These are phyloP conservation scores for Anthophora plumipes DNA, from an alignment of 2,888 invertebrate genomes.

Conservation along the genomic window DNA sequence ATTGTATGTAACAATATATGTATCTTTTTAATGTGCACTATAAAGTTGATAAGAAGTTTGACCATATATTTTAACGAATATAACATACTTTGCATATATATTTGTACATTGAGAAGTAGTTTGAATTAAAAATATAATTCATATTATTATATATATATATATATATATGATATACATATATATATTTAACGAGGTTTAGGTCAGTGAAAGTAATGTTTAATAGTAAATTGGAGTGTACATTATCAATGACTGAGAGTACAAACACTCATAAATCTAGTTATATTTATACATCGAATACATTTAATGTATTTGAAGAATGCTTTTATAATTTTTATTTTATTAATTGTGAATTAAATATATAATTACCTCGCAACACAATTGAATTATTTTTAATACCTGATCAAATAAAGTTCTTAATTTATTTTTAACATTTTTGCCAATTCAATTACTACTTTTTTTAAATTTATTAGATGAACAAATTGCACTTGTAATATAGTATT, in stretches of 20 bases:
- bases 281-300: conserved; percentile 79
- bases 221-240: conserved; percentile 77
- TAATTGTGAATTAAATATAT: conserved; percentile 72
- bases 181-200: conserved; percentile 62
- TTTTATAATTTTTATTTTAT: conserved; percentile 78
- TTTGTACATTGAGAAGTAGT: conserved; percentile 70
- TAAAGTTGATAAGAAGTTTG: conserved; percentile 55
- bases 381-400: conserved; percentile 39
- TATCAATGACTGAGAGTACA: conserved; percentile 83
- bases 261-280: conserved; percentile 81
- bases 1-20: conserved; percentile 31
- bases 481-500: conserved; percentile 45
- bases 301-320: conserved; percentile 79
- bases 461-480: conserved; percentile 46
- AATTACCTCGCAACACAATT: conserved; percentile 60
- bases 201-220: conserved; percentile 69
- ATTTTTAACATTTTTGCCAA: not conserved
- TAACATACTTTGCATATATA: conserved; percentile 68
- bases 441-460: conserved; percentile 22
- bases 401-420: conserved; percentile 8
- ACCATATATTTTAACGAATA: conserved; percentile 61
- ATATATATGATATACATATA: too few relatives aligned
- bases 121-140: conserved; percentile 54
- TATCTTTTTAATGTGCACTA: conserved; percentile 51
- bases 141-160: conserved; percentile 47